Percentiles rank a stretch among this genome's conserved stretches.
phyloP scores from a whole-genome alignment of 2,797 vertebrate species.

The Alexandromys oeconomus region DNA sequence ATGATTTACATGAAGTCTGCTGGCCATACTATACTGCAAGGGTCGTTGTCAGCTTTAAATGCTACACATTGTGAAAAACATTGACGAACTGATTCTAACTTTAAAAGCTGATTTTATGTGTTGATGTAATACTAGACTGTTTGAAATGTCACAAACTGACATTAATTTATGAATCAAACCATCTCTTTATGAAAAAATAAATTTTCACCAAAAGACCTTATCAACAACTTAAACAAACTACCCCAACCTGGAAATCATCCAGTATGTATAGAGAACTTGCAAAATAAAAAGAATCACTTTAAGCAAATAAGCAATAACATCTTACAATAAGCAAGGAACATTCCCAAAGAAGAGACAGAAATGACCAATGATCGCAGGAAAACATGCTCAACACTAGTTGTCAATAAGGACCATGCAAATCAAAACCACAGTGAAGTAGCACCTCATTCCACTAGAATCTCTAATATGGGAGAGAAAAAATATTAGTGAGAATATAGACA shows the following conservation, averaged over 20 bases:
- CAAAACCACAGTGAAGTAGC: neutral
- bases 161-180: neutral
- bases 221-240: neutral
- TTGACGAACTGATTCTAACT: neutral
- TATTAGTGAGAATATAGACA: neutral
- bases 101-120: neutral
- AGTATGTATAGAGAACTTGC: neutral
- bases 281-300: neutral
- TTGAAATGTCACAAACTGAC: neutral
- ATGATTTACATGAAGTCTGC: neutral
- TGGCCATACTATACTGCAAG: neutral
- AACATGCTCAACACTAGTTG: neutral
- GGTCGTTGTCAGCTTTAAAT: neutral
- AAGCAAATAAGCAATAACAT: neutral
- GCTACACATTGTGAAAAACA: constrained; percentile 6
- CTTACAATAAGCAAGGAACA: neutral
- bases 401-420: neutral
- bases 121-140: neutral
- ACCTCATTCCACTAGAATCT: neutral
- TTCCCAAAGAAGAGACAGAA: neutral
- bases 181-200: neutral
- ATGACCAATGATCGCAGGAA: neutral
- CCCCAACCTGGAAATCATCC: neutral
- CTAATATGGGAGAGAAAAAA: neutral
- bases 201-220: neutral